phyloP scores from a whole-genome alignment of 2,113 vertebrate genomes.

The Gnathonemus echidnorhynchus region DNA sequence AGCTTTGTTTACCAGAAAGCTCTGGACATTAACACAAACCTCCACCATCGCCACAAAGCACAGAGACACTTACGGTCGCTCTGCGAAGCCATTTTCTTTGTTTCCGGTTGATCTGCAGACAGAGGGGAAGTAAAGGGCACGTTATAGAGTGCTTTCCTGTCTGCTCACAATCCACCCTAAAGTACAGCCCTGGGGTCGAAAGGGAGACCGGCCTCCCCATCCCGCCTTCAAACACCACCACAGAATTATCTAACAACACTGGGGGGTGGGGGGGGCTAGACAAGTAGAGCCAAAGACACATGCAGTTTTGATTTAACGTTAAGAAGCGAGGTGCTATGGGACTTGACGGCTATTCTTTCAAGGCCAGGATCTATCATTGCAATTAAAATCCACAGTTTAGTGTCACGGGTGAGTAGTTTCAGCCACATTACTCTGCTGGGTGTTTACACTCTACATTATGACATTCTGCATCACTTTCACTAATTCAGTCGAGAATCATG shows the following conservation, averaged over 20 bases:
- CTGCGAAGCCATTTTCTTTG: slow-evolving; percentile 92
- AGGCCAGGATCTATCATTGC: slow-evolving; percentile 6
- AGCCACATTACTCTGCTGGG: slow-evolving; percentile 1
- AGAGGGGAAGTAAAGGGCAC: slow-evolving; percentile 62
- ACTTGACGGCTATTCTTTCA: slow-evolving; percentile 6
- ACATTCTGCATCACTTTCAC: background rate
- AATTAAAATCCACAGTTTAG: background rate
- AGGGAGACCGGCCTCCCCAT: background rate
- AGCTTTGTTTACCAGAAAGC: background rate
- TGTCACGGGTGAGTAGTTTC: background rate
- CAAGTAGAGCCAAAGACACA: background rate
- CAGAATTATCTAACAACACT: background rate
- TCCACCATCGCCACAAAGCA: background rate
- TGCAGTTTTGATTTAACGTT: background rate
- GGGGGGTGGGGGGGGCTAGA: background rate
- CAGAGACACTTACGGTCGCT: slow-evolving; percentile 81
- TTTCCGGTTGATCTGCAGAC: slow-evolving; percentile 90
- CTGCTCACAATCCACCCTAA: background rate
- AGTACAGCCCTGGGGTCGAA: background rate
- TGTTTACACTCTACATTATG: background rate
- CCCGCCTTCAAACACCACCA: background rate
- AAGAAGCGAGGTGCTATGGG: background rate
- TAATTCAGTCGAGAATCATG: background rate
- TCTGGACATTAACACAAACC: background rate
- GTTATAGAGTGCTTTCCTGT: slow-evolving; percentile 30